Percentiles rank a stretch among this genome's conserved stretches.
These are phyloP conservation scores for Phalacrocorax pelagicus DNA, from an alignment of 2,113 vertebrate genomes.

Conservation along the genomic window DNA sequence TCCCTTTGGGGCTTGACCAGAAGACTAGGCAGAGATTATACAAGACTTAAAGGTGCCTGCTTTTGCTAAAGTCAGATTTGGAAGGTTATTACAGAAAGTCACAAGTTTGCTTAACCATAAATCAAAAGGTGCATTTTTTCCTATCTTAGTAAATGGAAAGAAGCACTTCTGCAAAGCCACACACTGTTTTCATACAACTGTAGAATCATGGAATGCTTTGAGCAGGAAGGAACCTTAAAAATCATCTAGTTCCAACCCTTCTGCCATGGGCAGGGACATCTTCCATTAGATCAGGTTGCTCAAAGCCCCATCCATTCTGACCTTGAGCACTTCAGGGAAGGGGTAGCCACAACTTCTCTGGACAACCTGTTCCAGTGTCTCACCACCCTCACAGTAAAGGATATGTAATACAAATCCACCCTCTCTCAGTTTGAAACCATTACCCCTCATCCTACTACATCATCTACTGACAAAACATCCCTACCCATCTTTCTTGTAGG, in stretches of 20 bases:
- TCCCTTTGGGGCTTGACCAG: not conserved
- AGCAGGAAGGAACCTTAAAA: not conserved
- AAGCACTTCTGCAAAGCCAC: not conserved
- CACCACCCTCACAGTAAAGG: not conserved
- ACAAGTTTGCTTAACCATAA: not conserved
- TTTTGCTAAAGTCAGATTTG: not conserved
- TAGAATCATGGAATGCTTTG: not conserved
- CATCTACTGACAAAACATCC: not conserved
- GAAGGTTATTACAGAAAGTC: not conserved
- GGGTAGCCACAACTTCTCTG: accelerated
- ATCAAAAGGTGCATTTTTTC: not conserved
- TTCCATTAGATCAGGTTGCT: not conserved
- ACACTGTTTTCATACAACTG: not conserved
- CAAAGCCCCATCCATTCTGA: not conserved
- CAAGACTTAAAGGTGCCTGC: not conserved
- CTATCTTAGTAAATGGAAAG: not conserved
- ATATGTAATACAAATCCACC: not conserved
- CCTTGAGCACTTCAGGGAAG: not conserved
- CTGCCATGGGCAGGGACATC: not conserved
- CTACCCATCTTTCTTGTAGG: not conserved
- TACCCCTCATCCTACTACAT: not conserved
- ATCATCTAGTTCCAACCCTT: accelerated
- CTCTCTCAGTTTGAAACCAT: not conserved
- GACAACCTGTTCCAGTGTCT: not conserved
- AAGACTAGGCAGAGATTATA: not conserved